phyloP scores from a whole-genome alignment of 1,140 invertebrate species.

The Drosophila hydei region DNA sequence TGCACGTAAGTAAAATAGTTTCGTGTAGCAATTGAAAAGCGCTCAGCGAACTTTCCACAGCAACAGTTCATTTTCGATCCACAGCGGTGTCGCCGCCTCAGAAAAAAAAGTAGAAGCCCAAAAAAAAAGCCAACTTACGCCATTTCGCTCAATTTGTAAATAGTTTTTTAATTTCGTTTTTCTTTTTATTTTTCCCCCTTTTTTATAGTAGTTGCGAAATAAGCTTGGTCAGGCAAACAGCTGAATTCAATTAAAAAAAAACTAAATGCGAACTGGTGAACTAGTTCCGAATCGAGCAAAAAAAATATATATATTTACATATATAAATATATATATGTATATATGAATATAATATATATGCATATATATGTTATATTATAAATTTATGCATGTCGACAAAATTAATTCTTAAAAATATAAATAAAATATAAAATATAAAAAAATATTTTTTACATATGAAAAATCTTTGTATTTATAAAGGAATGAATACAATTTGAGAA shows the following conservation, averaged over 20 bases:
- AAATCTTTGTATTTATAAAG: too few relatives aligned
- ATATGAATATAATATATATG: too few relatives aligned
- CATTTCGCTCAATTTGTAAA: constrained; percentile 46
- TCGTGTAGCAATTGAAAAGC: constrained; percentile 72
- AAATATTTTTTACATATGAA: too few relatives aligned
- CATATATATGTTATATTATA: too few relatives aligned
- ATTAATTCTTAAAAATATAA: too few relatives aligned
- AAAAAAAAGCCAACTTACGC: constrained; percentile 40
- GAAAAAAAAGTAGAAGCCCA: not conserved
- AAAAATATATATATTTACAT: too few relatives aligned
- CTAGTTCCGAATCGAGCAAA: constrained; percentile 31
- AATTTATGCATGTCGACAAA: too few relatives aligned
- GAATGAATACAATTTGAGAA: too few relatives aligned
- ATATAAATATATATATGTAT: too few relatives aligned
- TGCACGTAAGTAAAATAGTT: constrained; percentile 68
- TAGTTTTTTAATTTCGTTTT: constrained; percentile 21
- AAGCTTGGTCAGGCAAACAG: constrained; percentile 21
- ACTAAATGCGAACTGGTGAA: constrained; percentile 23
- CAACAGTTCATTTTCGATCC: constrained; percentile 55
- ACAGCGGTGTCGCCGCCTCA: constrained; percentile 2
- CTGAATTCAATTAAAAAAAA: constrained; percentile 43
- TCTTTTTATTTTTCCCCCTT: constrained; percentile 6
- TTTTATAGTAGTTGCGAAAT: constrained; percentile 4
- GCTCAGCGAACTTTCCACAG: constrained; percentile 58
- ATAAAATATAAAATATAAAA: too few relatives aligned